Base-by-base conservation (phyloP, 2,113 vertebrate genomes). In the Dasypus novemcinctus region DNA sequence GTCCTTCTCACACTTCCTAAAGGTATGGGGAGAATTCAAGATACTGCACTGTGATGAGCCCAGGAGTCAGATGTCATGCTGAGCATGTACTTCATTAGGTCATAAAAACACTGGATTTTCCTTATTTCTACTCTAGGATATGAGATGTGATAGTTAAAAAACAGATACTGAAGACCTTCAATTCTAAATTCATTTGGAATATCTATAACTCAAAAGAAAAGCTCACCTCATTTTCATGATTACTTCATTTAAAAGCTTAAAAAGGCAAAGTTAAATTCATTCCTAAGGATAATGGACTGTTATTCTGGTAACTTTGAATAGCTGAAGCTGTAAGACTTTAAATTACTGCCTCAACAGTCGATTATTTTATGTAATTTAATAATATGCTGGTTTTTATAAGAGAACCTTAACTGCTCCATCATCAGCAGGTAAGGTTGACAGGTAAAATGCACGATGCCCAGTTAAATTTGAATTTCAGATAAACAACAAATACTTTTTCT, bases 321-420 rank as follows among this genome's bases (percentile, higher is more conserved):
- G 81, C 9, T 91, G 36, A 93, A 85, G 82, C 74, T 64, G 83
- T 49, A 69, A 83, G 68, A 96, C 23, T 86, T 86, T 91, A 75
- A 93, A 79, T 82, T 78, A 66, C 17, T 14, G 52, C 46, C 94
- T 86, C 36, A 64, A 66, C 31, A 91, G 52, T 80, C 72, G 91
- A 91, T 93, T 90, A 25, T 76, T 96, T 93, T 82, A 79, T 93
- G 91, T 89, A 91, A 79, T 93, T 93, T 64, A 97, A 93, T 49
- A 93, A 83, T 59, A 85, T 79, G 49, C 27, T 89, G 87, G 86
- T 57, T 95, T 94, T 96, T 93, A 71, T 14, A 36, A 83, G 33
- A 85, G 31, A 95, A 94, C 21, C 36, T 68, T 92, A 83, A 87
- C 49, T 74, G 31, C 63, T 90, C 38, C 17, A 49, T 95, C 79